A percentile compares a stretch with the other conserved stretches of the same genome.
Conservation (phyloP, 2,888 invertebrate genomes). For the Cataglyphis livida region DNA sequence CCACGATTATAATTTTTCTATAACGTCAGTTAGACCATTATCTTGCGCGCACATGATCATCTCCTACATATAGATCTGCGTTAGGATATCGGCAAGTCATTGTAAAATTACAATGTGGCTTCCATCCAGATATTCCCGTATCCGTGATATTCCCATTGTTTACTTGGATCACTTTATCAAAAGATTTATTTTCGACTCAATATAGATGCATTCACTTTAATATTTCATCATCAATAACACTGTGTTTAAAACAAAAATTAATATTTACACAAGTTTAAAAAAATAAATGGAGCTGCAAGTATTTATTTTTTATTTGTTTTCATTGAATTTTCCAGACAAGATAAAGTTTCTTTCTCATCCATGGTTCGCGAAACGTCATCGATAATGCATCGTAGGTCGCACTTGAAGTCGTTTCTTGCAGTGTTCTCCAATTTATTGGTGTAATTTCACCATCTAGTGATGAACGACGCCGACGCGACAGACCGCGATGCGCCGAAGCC, state of each 20-base stretch:
- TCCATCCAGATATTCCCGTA: neutral
- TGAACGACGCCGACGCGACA: neutral
- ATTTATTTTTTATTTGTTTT: neutral
- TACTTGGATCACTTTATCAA: neutral
- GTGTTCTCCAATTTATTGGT: neutral
- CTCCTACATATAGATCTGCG: neutral
- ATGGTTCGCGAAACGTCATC: neutral
- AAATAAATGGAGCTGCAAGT: neutral
- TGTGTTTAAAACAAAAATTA: neutral
- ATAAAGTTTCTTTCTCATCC: neutral
- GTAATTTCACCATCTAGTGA: constrained; percentile 32
- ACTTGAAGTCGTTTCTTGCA: neutral
- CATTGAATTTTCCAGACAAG: neutral
- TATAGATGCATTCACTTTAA: neutral
- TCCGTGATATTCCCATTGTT: neutral
- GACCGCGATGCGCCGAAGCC: constrained; percentile 61
- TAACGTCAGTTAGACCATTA: neutral
- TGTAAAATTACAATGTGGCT: neutral
- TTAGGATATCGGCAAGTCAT: neutral
- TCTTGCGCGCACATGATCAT: neutral
- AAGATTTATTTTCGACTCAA: neutral
- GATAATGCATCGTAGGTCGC: neutral
- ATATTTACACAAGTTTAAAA: neutral
- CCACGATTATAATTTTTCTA: neutral
- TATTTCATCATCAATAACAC: neutral